Conservation (phyloP, 2,113 vertebrate genomes). For the Tichodroma muraria region DNA sequence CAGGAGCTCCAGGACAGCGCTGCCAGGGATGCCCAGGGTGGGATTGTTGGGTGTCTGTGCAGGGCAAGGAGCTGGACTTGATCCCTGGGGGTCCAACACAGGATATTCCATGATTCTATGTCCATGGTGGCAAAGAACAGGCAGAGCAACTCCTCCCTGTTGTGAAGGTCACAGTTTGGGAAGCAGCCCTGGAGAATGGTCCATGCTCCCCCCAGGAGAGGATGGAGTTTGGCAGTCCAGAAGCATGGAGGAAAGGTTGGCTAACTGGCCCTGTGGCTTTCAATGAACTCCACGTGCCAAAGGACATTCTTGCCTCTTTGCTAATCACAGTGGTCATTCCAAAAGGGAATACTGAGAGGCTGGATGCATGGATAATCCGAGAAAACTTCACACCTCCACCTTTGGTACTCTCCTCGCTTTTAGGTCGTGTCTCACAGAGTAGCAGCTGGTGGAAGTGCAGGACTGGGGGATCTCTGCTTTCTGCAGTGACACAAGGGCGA, state of each 20-base stretch:
- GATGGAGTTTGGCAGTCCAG: not conserved
- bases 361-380: not conserved
- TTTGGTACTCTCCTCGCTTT: not conserved
- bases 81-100: not conserved
- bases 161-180: not conserved
- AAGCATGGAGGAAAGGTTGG: not conserved
- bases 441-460: not conserved
- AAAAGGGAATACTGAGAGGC: rapidly evolving
- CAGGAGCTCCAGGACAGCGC: rapidly evolving
- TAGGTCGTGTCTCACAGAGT: not conserved
- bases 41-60: not conserved
- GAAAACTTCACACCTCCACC: rapidly evolving
- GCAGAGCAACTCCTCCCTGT: not conserved
- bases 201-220: not conserved
- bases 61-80: not conserved
- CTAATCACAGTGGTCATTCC: not conserved
- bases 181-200: not conserved
- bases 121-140: not conserved
- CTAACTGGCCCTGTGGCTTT: not conserved
- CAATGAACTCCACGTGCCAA: not conserved
- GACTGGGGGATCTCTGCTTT: not conserved
- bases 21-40: not conserved
- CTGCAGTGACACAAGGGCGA: not conserved
- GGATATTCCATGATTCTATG: not conserved
- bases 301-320: not conserved